Conservation (phyloP, 2,113 vertebrate genomes). For the Leptodactylus fuscus region DNA sequence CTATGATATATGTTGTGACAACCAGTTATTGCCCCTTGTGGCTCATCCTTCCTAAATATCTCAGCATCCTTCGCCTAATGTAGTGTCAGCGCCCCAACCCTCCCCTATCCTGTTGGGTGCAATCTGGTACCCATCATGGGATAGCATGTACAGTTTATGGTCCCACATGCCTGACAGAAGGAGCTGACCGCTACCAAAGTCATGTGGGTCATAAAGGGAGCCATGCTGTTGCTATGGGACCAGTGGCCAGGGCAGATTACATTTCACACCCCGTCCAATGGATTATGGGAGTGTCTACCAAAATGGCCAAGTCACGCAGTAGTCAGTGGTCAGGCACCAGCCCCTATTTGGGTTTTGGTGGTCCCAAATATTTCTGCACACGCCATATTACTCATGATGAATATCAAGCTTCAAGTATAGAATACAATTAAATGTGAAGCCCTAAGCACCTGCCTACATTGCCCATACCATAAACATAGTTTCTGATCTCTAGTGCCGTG, state of each 20-base stretch:
- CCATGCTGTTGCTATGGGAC: not conserved
- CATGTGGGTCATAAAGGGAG: too few species aligned
- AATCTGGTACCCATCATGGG: not conserved
- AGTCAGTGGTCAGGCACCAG: not conserved
- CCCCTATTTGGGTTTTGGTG: not conserved
- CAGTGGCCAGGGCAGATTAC: not conserved
- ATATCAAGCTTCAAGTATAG: not conserved
- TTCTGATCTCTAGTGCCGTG: not conserved
- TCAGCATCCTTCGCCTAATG: not conserved
- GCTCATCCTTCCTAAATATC: not conserved
- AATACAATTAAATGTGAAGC: not conserved
- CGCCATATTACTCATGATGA: not conserved
- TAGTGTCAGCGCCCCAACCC: not conserved
- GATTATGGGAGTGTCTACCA: not conserved
- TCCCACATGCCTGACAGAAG: not conserved
- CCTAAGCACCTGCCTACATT: not conserved
- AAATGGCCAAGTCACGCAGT: too few species aligned
- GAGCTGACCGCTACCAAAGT: not conserved
- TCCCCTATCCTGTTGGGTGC: not conserved
- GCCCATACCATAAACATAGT: not conserved
- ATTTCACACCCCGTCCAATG: not conserved
- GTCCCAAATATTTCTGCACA: not conserved
- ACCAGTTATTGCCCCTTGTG: not conserved
- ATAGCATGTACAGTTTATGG: not conserved
- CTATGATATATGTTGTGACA: not conserved